phyloP scores from a whole-genome alignment of 2,888 invertebrate genomes.

The Heliconius aoede region DNA sequence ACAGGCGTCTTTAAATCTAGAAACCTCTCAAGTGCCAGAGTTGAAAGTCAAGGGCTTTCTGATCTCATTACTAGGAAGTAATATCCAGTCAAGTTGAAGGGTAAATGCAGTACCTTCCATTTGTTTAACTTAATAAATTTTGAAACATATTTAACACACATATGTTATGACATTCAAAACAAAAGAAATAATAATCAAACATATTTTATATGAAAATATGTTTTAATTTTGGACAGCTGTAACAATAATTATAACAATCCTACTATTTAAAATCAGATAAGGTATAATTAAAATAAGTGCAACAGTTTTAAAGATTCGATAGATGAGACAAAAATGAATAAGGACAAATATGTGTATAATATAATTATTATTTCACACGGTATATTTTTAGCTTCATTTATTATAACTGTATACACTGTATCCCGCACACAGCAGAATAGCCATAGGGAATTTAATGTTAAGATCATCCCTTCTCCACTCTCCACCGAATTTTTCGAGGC shows the following conservation, averaged over 20 bases:
- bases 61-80: conserved; percentile 69
- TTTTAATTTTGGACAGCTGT: background rate
- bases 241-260: background rate
- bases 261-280: background rate
- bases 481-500: too few relatives aligned
- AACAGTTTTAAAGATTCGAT: too few relatives aligned
- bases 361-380: background rate
- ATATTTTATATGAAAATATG: too few relatives aligned
- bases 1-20: conserved; percentile 47
- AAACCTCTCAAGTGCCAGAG: conserved; percentile 63
- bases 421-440: too few relatives aligned
- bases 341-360: too few relatives aligned
- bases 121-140: conserved; percentile 20
- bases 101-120: conserved; percentile 40
- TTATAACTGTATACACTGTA: too few relatives aligned
- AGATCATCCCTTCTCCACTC: too few relatives aligned
- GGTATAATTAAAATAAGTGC: background rate
- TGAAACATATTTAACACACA: background rate
- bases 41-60: conserved; percentile 74
- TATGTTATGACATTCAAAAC: background rate
- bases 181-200: background rate
- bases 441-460: too few relatives aligned
- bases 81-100: conserved; percentile 71
- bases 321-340: background rate
- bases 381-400: too few relatives aligned